Evolutionary conservation across 1,140 invertebrate species (phyloP), one percentile per base, ranked within the genome.

Genomic region (Papilio polyxenes): DNA sequence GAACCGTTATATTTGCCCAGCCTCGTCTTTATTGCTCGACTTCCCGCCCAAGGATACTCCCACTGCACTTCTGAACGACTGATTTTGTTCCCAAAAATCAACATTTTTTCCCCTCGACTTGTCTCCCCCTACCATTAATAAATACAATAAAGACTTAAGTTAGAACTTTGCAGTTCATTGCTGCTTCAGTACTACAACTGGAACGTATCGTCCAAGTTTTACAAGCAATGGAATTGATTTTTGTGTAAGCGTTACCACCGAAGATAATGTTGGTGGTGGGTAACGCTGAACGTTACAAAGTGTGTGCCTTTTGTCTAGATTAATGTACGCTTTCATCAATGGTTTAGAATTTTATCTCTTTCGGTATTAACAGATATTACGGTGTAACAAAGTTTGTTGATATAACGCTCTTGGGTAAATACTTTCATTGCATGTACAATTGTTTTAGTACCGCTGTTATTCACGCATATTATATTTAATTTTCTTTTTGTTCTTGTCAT

Each of bases 241-340:
- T 82, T 75, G 56, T 80, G 82, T 13, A 80, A 49, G 80, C 31
- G 31, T 82, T 78, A 82, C 81, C 48, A 80, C 82, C 80, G 84
- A 85, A 87, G 81, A 78, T 81, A 82, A 84, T 81, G 69, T 56
- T 85, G 85, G 88, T 92, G 84, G 83, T 83, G 88, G 91, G 89
- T 88, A 89, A 90, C 87, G 91, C 88, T 92, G 91, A 94, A 92
- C 87, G 92, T 92, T 93, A 94, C 92, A 94, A 93, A 94, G 90
- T 93, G 92, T 88, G 92, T 92, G 92, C 90, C 92, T 94, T 94
- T 94, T 94, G 93, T 94, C 91, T 92, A 83, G 84, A 83, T 90
- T 91, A 92, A 88, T 89, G 89, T 59, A 17, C 17, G 82, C 23
- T 89, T 85, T 80, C 56, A 49, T 76, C 83, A 75, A 31, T 72